Base-by-base conservation (phyloP, 2,113 vertebrate species). In the Oxygymnocypris stewartii region DNA sequence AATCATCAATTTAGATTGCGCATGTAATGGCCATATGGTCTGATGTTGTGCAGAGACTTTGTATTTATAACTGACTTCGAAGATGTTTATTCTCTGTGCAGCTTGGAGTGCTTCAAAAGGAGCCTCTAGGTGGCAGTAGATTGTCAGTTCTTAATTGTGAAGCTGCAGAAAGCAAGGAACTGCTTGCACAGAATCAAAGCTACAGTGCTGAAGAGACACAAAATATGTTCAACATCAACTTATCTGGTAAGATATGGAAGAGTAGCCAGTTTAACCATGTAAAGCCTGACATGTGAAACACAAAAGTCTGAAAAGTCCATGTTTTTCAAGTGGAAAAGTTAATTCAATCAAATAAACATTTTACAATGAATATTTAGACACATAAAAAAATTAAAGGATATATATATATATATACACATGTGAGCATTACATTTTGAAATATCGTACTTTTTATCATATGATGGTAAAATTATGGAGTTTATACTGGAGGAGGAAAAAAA, bases 261-360 rank as follows among this genome's bases (percentile, higher is more conserved):
- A 51, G 49, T 1, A 51, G 49, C 57, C 16, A 14, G 8, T 73
- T 73, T 12, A 73, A 40, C 9, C 35, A 1, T 73, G 69, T 73
- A 11, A 73, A 40, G 67, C 8, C 8, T 71, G 96, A 96, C 81
- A 94, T 49, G 12, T 49, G 47, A 49, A 49, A 49, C 3, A 49
- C 28, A 31, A 49, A 13, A 13, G 47, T 49, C 47, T 4, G 3
- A 13, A 49, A 49, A 49, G 47, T 13, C 47, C 44, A 12, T 49
- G 12, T 14, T 49, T 49, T 49, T 49, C 11, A 49, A 49, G 13
- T 49, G 47, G 47, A 49, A 49, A 12, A 49, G 47, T 47, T 47
- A 12, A 47, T 47, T 47, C 4, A 49, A 49, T 49, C 47, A 31
- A 31, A 31, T 31, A 31, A 31, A 31, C 28, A 31, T 1, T 31